Percentiles rank a stretch among this genome's conserved stretches.
Conservation (phyloP, 2,888 invertebrate species). For the Acleris sparsana region DNA sequence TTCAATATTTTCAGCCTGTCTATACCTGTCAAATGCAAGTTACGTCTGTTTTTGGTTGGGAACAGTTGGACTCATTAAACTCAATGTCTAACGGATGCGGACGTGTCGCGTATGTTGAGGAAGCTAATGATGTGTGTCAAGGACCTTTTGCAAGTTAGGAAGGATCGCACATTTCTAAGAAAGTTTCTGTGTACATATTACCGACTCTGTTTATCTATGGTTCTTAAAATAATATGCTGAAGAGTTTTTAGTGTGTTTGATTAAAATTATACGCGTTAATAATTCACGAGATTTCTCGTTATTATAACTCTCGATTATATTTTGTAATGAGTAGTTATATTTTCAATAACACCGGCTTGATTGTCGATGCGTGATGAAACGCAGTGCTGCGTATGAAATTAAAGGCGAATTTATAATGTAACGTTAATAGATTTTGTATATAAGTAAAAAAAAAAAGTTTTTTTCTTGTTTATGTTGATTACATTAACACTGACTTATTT, state of each 20-base stretch:
- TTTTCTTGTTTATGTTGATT: background rate
- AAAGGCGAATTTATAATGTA: background rate
- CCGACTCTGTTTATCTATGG: no score
- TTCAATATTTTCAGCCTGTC: no score
- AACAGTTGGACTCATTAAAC: conserved; percentile 1
- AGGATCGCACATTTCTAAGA: background rate
- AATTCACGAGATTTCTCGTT: conserved; percentile 3
- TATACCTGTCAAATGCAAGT: no score
- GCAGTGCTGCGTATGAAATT: conserved; percentile 4
- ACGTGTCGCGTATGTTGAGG: conserved; percentile 1
- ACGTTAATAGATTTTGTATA: background rate
- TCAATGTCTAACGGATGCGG: conserved; percentile 1
- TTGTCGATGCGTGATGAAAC: conserved; percentile 23
- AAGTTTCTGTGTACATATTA: no score
- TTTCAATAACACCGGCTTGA: background rate
- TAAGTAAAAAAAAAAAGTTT: background rate
- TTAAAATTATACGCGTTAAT: background rate
- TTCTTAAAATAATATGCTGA: background rate
- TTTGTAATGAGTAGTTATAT: background rate
- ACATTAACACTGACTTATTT: no score
- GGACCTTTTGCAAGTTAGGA: background rate
- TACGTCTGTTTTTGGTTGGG: background rate
- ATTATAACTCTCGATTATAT: conserved; percentile 1
- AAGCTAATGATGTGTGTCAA: conserved; percentile 5
- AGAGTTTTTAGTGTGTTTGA: background rate